Evolutionary conservation across 2,888 invertebrate genomes (phyloP).

Genomic region (Yponomeuta sedellus): DNA sequence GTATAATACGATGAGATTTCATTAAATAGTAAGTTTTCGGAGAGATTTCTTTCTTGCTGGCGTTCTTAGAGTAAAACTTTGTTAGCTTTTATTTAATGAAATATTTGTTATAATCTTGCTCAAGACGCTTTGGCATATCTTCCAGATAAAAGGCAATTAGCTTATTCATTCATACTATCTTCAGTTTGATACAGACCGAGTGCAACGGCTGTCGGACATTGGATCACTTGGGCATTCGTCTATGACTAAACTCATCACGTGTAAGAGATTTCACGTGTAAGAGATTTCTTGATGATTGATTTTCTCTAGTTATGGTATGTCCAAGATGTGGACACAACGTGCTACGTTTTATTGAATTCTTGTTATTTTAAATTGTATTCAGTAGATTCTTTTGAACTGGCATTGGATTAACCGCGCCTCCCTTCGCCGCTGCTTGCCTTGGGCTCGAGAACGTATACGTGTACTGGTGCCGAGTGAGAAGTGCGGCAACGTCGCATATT

Average conservation of each 20-base stretch:
- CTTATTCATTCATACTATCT: background rate
- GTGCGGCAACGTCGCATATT: slow-evolving; percentile 16
- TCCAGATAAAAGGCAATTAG: background rate
- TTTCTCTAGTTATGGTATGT: background rate
- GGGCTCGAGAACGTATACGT: slow-evolving; percentile 4
- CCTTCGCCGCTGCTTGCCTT: slow-evolving; percentile 12
- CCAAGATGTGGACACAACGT: no score
- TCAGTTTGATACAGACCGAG: background rate
- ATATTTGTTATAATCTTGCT: no score
- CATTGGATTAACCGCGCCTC: slow-evolving; percentile 1
- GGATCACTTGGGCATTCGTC: background rate
- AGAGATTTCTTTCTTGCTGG: no score
- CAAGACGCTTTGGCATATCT: no score
- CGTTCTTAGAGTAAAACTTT: no score
- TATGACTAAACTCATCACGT: background rate
- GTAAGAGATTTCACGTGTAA: background rate
- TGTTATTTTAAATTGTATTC: background rate
- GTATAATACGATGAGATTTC: no score
- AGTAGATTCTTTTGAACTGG: background rate
- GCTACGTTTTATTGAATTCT: background rate
- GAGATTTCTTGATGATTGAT: background rate
- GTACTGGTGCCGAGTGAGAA: slow-evolving; percentile 14
- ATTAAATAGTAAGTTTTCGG: no score
- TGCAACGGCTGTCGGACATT: background rate
- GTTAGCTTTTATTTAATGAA: no score